Evolutionary conservation across 2,797 vertebrate species (phyloP), one percentile per base, ranked within the genome.

Genomic region (Melanotaenia boesemani): DNA sequence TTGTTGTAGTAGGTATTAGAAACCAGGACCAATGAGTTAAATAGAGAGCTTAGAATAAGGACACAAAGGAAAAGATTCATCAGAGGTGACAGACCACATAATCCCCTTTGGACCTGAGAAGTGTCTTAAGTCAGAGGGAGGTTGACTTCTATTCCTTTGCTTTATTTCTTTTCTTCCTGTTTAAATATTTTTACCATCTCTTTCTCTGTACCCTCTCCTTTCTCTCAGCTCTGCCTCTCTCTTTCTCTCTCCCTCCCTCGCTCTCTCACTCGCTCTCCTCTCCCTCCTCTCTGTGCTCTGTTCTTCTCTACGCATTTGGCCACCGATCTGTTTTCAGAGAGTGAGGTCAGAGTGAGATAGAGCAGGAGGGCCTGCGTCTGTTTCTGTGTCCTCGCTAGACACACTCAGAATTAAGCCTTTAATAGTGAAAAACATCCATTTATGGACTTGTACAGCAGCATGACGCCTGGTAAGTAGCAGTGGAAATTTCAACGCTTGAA

Each of bases 291-390:
- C 79, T 71, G 65, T 39, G 28, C 60, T 12, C 55, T 70, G 76
- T 60, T 67, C 76, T 85, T 81, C 83, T 91, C 83, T 77, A 73
- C 70, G 70, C 86, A 63, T 93, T 91, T 89, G 88, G 89, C 85
- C 26, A 70, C 67, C 39, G 78, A 67, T 90, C 72, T 91, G 90
- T 91, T 90, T 92, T 89, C 88, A 89, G 82, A 88, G 85, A 89
- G 86, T 91, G 90, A 92, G 92, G 92, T 91, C 92, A 92, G 89
- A 85, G 88, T 87, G 89, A 92, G 92, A 91, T 89, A 89, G 87
- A 91, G 90, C 89, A 89, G 89, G 64, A 84, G 87, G 91, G 84
- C 82, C 83, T 79, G 86, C 59, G 79, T 91, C 86, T 91, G 86
- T 91, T 85, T 90, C 86, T 84, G 81, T 90, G 76, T 93, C 83